Evolutionary conservation across 2,797 vertebrate genomes (phyloP), one percentile per base, ranked within the genome.

Genomic region (Chromis chromis): DNA sequence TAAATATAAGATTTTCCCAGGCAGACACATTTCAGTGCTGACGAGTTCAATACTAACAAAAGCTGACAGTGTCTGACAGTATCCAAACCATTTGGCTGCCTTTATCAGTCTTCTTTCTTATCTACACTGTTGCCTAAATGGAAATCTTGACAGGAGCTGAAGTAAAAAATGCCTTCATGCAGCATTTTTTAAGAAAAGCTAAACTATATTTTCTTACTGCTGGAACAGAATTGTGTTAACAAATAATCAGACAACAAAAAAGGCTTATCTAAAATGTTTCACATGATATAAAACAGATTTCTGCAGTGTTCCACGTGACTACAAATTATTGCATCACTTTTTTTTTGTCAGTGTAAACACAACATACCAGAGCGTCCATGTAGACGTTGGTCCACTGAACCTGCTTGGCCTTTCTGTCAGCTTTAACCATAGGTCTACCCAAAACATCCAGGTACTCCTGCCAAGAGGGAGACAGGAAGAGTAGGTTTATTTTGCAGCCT

Each of bases 351-450:
- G n/a, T n/a, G n/a, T n/a, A n/a, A n/a, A n/a, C 1, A 17, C 1
- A 9, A 87, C 96, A 61, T 95, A 99, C 98, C 96, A 99, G 92
- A 8, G 97, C 98, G 62, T 99, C 98, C 87, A 96, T 88, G 89
- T 99, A 99, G 65, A 99, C 98, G 12, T 99, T 99, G 66, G 98
- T 99, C 98, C 98, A 99, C 46, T 99, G 98, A 58, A 99, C 97
- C 79, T 97, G 95, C 86, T 97, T 98, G 54, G 96, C 96, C 84
- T 88, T 95, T 28, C 87, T 93, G 87, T 95, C 93, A 14, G 95
- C 96, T 88, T 96, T 95, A 66, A 99, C 97, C 98, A 99, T 99
- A 0, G 98, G 97, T 85, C 98, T 95, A 78, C 98, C 98, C 88
- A 99, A 90, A 77, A 99, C 97, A 89, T 99, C 98, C 88, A 99